A percentile compares a stretch with the other conserved stretches of the same genome.
phyloP scores from a whole-genome alignment of 2,888 invertebrate species.

The Temnothorax unifasciatus region DNA sequence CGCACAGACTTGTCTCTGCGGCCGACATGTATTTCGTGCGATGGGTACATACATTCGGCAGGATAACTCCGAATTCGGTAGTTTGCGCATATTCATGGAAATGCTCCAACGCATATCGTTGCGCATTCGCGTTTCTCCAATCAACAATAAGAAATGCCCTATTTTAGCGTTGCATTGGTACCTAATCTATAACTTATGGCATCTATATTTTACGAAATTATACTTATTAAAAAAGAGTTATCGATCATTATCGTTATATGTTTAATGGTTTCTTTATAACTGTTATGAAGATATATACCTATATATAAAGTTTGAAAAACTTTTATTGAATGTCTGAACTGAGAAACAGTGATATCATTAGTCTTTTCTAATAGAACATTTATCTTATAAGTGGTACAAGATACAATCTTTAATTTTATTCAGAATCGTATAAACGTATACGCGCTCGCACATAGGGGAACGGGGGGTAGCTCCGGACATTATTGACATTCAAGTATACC shows the following conservation, averaged over 20 bases:
- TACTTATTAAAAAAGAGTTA: neutral
- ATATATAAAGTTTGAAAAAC: constrained; percentile 24
- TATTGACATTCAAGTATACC: too few species aligned
- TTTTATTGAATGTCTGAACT: constrained; percentile 12
- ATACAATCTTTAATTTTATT: neutral
- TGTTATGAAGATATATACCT: neutral
- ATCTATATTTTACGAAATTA: constrained; percentile 10
- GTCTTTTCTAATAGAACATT: neutral
- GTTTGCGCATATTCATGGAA: constrained; percentile 65
- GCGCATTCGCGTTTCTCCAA: constrained; percentile 25
- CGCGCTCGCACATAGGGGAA: too few species aligned
- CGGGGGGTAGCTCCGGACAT: too few species aligned
- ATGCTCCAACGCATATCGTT: constrained; percentile 32
- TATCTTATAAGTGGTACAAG: neutral
- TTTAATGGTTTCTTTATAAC: neutral
- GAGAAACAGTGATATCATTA: neutral
- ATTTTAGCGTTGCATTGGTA: constrained; percentile 34
- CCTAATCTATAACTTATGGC: constrained; percentile 4
- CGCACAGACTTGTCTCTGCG: constrained; percentile 28
- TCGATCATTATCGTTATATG: neutral
- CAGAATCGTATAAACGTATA: neutral
- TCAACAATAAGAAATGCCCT: constrained; percentile 15
- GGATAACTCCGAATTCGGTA: constrained; percentile 51
- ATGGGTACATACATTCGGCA: constrained; percentile 54
- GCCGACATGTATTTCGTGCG: constrained; percentile 63